Conservation (phyloP, 2,888 invertebrate genomes). For the Phorcus lineatus region DNA sequence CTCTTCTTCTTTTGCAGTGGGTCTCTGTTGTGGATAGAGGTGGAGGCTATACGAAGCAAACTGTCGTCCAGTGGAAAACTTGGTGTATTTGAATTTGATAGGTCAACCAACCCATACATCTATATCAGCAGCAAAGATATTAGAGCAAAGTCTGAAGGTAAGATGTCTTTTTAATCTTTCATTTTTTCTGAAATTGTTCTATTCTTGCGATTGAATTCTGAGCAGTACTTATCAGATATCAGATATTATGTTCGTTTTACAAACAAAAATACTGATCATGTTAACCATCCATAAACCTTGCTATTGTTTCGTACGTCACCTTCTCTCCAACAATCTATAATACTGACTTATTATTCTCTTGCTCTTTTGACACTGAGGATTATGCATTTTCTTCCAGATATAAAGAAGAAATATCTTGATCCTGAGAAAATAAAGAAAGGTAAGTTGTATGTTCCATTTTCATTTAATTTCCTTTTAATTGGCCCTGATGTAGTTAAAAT, state of each 20-base stretch:
- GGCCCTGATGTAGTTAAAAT: too few relatives aligned
- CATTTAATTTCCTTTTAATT: too few relatives aligned
- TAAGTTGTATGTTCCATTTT: too few relatives aligned
- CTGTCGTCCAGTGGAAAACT: neutral
- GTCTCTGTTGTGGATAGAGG: neutral
- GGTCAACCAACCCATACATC: slow-evolving; percentile 7
- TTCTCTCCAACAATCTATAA: too few relatives aligned
- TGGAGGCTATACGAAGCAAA: neutral
- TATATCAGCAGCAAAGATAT: neutral
- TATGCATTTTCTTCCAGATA: neutral
- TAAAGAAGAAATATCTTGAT: slow-evolving; percentile 10
- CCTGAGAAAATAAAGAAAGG: slow-evolving; percentile 9
- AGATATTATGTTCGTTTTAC: too few relatives aligned
- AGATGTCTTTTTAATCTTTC: neutral
- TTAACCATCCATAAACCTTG: too few relatives aligned
- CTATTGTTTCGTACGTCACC: too few relatives aligned
- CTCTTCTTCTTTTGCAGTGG: neutral
- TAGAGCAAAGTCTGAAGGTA: neutral
- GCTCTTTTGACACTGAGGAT: too few relatives aligned
- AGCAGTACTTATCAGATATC: too few relatives aligned
- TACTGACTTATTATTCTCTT: too few relatives aligned
- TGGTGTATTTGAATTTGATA: neutral
- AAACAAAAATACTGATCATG: too few relatives aligned
- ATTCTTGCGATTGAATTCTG: too few relatives aligned
- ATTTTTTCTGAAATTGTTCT: neutral